Conservation (phyloP, 2,113 vertebrate species). For the Oryzias celebensis region DNA sequence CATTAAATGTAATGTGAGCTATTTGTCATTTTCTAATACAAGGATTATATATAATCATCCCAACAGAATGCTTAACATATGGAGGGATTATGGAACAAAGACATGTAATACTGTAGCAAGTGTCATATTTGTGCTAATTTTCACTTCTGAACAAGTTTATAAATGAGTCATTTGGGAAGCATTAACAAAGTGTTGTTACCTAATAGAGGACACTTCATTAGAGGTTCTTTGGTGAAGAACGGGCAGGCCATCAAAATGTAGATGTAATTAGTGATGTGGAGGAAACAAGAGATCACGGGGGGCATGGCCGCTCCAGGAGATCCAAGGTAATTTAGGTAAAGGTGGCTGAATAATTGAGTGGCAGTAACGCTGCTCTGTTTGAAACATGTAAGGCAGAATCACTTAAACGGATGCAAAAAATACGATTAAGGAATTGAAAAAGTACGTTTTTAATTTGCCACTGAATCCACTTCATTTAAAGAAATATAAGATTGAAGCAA, state of each 20-base stretch:
- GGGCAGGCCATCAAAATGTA: conserved; percentile 8
- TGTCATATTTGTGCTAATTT: neutral
- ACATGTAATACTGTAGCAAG: conserved; percentile 1
- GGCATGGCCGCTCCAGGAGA: conserved; percentile 29
- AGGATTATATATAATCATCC: neutral
- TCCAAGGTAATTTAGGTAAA: conserved; percentile 32
- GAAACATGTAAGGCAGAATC: neutral
- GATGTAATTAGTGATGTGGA: conserved; percentile 62
- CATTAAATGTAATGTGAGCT: too few species aligned
- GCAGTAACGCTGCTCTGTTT: conserved; percentile 3
- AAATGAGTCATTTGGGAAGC: neutral
- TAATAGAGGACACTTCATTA: conserved; percentile 57
- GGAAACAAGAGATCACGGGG: conserved; percentile 62
- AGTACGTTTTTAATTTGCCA: too few species aligned
- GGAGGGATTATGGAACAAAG: neutral
- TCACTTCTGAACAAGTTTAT: neutral
- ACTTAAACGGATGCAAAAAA: too few species aligned
- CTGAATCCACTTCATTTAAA: too few species aligned
- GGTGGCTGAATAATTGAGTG: conserved; percentile 62
- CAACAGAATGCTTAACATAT: neutral
- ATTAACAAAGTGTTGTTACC: conserved; percentile 30
- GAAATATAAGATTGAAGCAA: too few species aligned
- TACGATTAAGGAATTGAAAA: too few species aligned
- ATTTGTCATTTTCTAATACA: too few species aligned
- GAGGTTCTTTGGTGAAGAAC: neutral